These are phyloP conservation scores for Melieria picta DNA, from an alignment of 2,888 invertebrate genomes.

Conservation along the genomic window DNA sequence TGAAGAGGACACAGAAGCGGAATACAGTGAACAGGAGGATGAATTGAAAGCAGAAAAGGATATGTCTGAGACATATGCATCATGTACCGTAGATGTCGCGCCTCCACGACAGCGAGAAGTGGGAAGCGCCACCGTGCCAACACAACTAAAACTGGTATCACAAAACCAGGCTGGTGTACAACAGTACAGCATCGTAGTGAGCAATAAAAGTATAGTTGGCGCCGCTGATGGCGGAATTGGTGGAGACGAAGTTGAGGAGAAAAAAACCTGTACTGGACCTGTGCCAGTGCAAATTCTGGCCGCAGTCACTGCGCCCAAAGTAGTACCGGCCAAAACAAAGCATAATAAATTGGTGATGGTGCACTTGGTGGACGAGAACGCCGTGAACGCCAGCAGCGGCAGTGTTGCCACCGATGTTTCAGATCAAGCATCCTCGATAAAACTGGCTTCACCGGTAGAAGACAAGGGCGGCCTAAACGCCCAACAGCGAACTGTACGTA, in stretches of 20 bases:
- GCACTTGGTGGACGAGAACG: constrained; percentile 40
- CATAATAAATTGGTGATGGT: constrained; percentile 40
- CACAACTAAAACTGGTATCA: neutral
- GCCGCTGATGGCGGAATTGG: neutral
- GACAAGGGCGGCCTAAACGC: constrained; percentile 12
- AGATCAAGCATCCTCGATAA: neutral
- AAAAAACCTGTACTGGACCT: neutral
- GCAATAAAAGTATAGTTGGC: neutral
- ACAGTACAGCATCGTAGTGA: neutral
- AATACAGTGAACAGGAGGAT: constrained; percentile 5
- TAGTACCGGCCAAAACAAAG: constrained; percentile 35
- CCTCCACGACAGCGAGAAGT: neutral
- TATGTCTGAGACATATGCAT: no score
- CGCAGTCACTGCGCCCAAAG: constrained; percentile 13
- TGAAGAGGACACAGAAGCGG: constrained; percentile 17
- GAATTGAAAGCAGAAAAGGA: constrained; percentile 9
- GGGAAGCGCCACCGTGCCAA: neutral
- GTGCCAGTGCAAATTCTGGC: constrained; percentile 18
- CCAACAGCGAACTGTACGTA: constrained; percentile 38
- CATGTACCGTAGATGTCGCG: neutral
- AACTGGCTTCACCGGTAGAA: neutral
- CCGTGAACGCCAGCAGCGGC: neutral
- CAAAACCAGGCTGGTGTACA: neutral
- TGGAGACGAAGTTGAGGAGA: neutral
- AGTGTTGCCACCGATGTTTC: neutral